These are phyloP conservation scores for Eugnorisma glareosa DNA, from an alignment of 2,888 invertebrate species.

Conservation along the genomic window DNA sequence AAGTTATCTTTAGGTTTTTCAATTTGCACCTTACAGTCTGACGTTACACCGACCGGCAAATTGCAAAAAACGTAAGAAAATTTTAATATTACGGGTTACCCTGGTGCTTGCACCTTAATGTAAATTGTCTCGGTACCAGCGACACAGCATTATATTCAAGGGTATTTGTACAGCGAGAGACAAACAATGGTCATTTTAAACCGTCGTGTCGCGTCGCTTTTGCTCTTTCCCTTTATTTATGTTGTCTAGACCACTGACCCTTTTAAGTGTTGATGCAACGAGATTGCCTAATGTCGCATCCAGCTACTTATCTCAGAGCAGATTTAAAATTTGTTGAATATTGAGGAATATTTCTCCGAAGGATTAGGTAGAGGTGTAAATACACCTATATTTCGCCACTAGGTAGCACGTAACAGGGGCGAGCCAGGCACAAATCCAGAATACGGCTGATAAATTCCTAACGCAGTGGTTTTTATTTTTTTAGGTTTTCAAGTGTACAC, in stretches of 20 bases:
- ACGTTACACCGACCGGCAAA: no score
- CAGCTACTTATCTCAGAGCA: neutral
- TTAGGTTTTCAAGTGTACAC: no score
- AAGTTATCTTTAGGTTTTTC: no score
- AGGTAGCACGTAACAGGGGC: neutral
- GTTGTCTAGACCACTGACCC: slow-evolving; percentile 12
- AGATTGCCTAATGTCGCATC: neutral
- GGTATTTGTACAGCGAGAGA: neutral
- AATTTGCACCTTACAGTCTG: no score
- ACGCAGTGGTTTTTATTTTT: neutral
- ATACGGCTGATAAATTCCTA: neutral
- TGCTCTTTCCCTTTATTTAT: slow-evolving; percentile 8
- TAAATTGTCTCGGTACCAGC: neutral
- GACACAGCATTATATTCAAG: neutral
- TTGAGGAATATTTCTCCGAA: neutral
- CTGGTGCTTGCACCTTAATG: no score
- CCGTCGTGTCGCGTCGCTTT: neutral
- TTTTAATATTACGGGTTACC: no score
- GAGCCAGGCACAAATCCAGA: neutral
- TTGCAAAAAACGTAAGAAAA: no score
- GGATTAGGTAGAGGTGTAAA: neutral
- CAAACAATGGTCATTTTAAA: neutral
- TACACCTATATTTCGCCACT: neutral
- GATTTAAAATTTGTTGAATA: neutral
- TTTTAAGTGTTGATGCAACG: neutral